phyloP scores from a whole-genome alignment of 2,888 invertebrate genomes.

The Syrista parreyssii region DNA sequence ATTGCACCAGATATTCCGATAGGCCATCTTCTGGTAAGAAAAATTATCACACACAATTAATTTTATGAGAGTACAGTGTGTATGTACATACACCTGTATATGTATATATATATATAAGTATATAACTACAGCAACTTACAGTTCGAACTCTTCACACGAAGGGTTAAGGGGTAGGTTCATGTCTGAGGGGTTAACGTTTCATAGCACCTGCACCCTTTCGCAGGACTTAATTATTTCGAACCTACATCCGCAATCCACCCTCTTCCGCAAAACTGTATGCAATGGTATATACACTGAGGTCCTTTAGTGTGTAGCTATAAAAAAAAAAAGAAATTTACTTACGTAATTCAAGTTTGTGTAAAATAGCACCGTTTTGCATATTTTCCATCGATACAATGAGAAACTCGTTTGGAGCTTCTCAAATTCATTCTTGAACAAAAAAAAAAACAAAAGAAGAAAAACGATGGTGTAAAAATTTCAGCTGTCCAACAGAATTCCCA shows the following conservation, averaged over 20 bases:
- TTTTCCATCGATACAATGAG: background rate
- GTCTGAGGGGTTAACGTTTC: background rate
- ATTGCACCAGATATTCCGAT: conserved; percentile 95
- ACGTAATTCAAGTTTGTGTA: background rate
- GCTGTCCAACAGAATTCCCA: background rate
- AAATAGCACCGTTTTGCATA: background rate
- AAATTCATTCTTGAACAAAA: background rate
- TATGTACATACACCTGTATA: background rate
- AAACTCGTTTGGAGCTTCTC: background rate
- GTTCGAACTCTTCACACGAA: background rate
- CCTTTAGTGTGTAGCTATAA: background rate
- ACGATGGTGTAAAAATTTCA: background rate
- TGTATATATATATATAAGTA: background rate
- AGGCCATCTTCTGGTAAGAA: conserved; percentile 88
- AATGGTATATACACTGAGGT: background rate
- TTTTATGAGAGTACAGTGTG: background rate
- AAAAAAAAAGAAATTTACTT: background rate
- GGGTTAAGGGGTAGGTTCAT: background rate
- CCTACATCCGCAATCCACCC: conserved; percentile 39
- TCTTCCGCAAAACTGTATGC: background rate
- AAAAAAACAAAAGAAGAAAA: background rate
- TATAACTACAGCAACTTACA: background rate
- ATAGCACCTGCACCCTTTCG: conserved; percentile 47
- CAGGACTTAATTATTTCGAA: conserved; percentile 42
- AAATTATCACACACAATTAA: background rate